Evolutionary conservation across 2,888 invertebrate genomes (phyloP).

Genomic region (Octonoba sinensis): DNA sequence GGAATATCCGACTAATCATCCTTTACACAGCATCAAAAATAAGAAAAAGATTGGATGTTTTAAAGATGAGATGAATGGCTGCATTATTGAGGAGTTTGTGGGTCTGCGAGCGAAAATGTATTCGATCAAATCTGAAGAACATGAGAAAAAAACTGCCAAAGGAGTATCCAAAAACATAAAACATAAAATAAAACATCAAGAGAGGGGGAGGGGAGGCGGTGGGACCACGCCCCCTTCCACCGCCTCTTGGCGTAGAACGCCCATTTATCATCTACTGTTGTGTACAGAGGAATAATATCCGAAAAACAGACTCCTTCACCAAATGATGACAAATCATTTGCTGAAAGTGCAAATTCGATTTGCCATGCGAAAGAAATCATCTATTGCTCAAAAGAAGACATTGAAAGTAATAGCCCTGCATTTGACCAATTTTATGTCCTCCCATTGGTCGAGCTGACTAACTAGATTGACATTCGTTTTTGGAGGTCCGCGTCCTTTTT

Average conservation of each 20-base stretch:
- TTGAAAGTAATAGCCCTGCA: neutral
- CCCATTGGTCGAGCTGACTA: too few relatives aligned
- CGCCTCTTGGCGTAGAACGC: too few relatives aligned
- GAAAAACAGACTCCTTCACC: constrained; percentile 1
- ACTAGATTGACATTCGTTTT: too few relatives aligned
- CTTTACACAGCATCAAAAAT: neutral
- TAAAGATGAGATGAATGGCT: neutral
- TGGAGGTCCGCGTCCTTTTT: too few relatives aligned
- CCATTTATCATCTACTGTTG: too few relatives aligned
- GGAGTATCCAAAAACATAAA: neutral
- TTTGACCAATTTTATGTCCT: too few relatives aligned
- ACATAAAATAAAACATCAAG: neutral
- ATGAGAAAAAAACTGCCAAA: neutral
- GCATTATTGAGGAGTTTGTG: neutral
- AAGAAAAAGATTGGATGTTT: neutral
- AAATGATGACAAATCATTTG: constrained; percentile 1
- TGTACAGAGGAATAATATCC: neutral
- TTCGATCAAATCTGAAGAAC: neutral
- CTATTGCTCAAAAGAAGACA: neutral
- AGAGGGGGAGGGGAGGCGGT: too few relatives aligned
- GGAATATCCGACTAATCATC: neutral
- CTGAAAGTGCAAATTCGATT: neutral
- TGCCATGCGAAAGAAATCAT: neutral
- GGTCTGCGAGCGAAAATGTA: neutral
- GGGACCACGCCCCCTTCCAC: too few relatives aligned